These are phyloP conservation scores for Ceryle rudis DNA, from an alignment of 2,797 vertebrate genomes.

Conservation along the genomic window DNA sequence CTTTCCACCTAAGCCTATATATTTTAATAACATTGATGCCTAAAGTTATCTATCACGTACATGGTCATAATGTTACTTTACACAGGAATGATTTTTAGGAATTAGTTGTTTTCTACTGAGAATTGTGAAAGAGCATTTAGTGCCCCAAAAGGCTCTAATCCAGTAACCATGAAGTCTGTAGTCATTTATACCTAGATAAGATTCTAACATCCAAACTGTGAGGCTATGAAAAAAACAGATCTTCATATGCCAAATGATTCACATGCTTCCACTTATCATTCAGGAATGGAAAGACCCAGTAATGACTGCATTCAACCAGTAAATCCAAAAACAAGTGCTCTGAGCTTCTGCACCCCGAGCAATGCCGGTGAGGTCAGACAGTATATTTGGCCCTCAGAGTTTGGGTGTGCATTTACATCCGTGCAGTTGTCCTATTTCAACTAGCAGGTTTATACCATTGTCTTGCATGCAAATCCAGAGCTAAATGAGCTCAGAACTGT, in stretches of 20 bases:
- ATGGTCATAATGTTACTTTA: background rate
- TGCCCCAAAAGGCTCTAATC: background rate
- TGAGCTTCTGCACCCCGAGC: background rate
- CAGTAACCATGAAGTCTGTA: background rate
- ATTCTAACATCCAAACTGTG: background rate
- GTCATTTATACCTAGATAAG: background rate
- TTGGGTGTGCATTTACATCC: background rate
- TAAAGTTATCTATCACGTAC: background rate
- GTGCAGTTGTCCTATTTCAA: background rate
- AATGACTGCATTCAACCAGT: slow-evolving; percentile 20
- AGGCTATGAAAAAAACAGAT: background rate
- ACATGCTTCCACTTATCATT: slow-evolving; percentile 17
- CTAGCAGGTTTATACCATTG: slow-evolving; percentile 30
- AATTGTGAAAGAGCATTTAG: background rate
- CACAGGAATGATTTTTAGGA: background rate
- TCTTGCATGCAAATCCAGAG: slow-evolving; percentile 12
- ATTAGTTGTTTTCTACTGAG: background rate
- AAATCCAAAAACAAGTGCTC: slow-evolving; percentile 12
- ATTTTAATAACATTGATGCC: background rate
- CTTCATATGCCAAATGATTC: slow-evolving; percentile 30
- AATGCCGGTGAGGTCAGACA: background rate
- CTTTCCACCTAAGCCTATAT: background rate
- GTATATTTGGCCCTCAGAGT: background rate
- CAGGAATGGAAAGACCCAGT: slow-evolving; percentile 12
- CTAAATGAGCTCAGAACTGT: background rate